phyloP scores from a whole-genome alignment of 2,113 vertebrate genomes.

The Sisor rabdophorus region DNA sequence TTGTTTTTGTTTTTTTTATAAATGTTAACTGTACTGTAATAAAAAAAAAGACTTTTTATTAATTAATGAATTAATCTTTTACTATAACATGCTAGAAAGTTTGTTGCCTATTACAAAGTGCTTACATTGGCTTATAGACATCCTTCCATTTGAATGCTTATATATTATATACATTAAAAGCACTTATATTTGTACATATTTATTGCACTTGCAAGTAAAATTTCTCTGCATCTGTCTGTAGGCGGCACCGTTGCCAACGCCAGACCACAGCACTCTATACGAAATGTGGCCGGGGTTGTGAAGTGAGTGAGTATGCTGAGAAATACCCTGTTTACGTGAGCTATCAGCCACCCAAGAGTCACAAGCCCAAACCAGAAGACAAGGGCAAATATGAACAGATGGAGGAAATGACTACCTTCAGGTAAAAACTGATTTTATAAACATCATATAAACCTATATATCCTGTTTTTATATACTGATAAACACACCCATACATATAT shows the following conservation, averaged over 20 bases:
- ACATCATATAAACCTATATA: too few species aligned
- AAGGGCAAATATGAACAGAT: conserved; percentile 59
- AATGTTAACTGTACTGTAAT: too few species aligned
- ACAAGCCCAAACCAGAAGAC: conserved; percentile 67
- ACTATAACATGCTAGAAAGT: too few species aligned
- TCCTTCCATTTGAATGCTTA: too few species aligned
- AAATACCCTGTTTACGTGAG: conserved; percentile 71
- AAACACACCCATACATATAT: too few species aligned
- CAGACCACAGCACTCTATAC: conserved; percentile 67
- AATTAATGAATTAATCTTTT: too few species aligned
- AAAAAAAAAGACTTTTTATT: too few species aligned
- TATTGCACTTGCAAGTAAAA: neutral
- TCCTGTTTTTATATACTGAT: too few species aligned
- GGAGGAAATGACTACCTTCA: conserved; percentile 77
- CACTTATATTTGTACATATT: neutral
- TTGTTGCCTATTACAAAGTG: too few species aligned
- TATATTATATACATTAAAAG: too few species aligned
- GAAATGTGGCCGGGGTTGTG: conserved; percentile 46
- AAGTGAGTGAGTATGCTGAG: conserved; percentile 75
- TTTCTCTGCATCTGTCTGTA: conserved; percentile 44
- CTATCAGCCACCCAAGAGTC: conserved; percentile 62
- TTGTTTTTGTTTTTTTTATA: too few species aligned
- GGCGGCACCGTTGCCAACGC: conserved; percentile 74
- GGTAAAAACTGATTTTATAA: conserved; percentile 58
- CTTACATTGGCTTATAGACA: too few species aligned